Percentiles rank a stretch among this genome's conserved stretches.
These are phyloP conservation scores for Andrena fulva DNA, from an alignment of 2,888 invertebrate genomes.

Conservation along the genomic window DNA sequence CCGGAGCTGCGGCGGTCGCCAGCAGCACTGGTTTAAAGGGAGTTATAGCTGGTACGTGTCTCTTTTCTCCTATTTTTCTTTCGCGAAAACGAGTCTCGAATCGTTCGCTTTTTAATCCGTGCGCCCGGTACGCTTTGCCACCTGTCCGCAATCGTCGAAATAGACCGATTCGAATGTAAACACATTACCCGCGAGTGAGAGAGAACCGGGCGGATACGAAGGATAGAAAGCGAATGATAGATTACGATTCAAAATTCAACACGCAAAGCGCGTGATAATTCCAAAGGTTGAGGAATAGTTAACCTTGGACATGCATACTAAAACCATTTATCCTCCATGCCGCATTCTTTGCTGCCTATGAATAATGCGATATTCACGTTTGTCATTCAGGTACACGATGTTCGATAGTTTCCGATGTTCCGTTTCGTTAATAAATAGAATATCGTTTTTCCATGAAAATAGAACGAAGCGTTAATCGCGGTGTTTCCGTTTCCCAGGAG, in stretches of 20 bases:
- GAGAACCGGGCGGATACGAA: background rate
- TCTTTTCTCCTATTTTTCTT: conserved; percentile 2
- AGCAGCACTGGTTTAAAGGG: conserved; percentile 93
- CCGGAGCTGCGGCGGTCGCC: conserved; percentile 90
- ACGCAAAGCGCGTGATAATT: conserved; percentile 25
- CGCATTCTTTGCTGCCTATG: background rate
- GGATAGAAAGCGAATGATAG: conserved; percentile 15
- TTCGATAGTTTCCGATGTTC: background rate
- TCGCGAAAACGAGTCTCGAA: conserved; percentile 2
- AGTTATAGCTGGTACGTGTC: conserved; percentile 91
- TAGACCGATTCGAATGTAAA: conserved; percentile 17
- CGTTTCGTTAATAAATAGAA: background rate
- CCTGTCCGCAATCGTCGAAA: conserved; percentile 18
- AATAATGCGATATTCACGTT: background rate
- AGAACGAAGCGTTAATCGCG: background rate
- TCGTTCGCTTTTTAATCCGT: background rate
- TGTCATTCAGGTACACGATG: background rate
- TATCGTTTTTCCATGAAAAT: background rate
- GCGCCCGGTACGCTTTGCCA: conserved; percentile 20
- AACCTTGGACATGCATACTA: conserved; percentile 24
- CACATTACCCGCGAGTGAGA: background rate
- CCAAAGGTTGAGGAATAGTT: conserved; percentile 52
- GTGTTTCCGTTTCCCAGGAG: conserved; percentile 86
- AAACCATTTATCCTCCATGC: conserved; percentile 12
- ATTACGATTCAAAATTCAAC: conserved; percentile 34